Evolutionary conservation across 2,888 invertebrate species (phyloP).

Genomic region (Ochropacha duplaris): DNA sequence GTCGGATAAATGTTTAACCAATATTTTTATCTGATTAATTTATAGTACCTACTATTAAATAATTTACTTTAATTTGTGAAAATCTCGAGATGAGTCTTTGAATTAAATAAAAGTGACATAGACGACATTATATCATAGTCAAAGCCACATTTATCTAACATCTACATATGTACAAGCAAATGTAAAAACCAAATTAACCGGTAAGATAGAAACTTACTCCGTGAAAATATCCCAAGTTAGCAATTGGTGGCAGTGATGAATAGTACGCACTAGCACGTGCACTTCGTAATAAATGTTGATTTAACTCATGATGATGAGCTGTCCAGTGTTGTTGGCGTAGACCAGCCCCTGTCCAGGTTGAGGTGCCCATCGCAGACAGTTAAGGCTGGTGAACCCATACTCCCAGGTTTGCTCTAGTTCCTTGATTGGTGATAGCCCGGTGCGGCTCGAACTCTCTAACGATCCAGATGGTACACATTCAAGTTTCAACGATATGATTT

Average conservation of each 20-base stretch:
- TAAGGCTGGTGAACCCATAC: slow-evolving; percentile 87
- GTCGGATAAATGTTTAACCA: slow-evolving; percentile 17
- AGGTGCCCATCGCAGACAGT: slow-evolving; percentile 93
- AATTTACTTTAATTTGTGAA: slow-evolving; percentile 13
- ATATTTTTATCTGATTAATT: slow-evolving; percentile 20
- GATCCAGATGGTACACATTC: background rate
- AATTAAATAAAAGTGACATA: background rate
- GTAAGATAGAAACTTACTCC: background rate
- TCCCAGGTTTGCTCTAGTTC: slow-evolving; percentile 86
- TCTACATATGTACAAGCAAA: background rate
- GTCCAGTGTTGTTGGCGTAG: slow-evolving; percentile 93
- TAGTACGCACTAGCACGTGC: too few relatives aligned
- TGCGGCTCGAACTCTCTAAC: slow-evolving; percentile 65
- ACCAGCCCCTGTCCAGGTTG: slow-evolving; percentile 92
- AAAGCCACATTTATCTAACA: background rate
- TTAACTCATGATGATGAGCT: slow-evolving; percentile 87
- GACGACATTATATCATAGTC: background rate
- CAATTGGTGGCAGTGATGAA: slow-evolving; percentile 12
- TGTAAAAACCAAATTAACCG: background rate
- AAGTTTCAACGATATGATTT: background rate
- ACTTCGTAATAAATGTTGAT: slow-evolving; percentile 16
- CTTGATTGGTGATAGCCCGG: slow-evolving; percentile 80
- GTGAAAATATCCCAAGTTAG: slow-evolving; percentile 8
- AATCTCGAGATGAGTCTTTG: background rate
- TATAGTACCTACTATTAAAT: slow-evolving; percentile 21